phyloP scores from a whole-genome alignment of 1,140 invertebrate genomes.

The Sitophilus oryzae region DNA sequence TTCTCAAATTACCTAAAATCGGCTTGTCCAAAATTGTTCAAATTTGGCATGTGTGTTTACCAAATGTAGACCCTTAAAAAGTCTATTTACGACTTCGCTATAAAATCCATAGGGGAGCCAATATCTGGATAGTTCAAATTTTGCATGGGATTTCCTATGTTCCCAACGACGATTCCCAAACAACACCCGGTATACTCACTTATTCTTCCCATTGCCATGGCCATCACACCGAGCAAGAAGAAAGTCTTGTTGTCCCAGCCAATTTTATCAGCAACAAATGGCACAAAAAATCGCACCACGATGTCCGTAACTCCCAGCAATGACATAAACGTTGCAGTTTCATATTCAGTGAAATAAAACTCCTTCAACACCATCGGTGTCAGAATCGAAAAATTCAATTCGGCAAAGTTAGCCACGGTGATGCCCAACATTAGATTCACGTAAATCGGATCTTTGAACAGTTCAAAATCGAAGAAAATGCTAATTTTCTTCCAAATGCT shows the following conservation, averaged over 20 bases:
- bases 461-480: conserved; percentile 50
- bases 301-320: conserved; percentile 53
- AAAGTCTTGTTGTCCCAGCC: conserved; percentile 60
- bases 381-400: conserved; percentile 61
- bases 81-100: no score
- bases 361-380: conserved; percentile 61
- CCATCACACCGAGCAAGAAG: conserved; percentile 59
- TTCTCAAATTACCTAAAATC: no score
- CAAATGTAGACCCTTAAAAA: no score
- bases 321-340: conserved; percentile 58
- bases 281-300: conserved; percentile 52
- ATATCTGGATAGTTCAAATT: no score
- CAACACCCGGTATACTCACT: no score
- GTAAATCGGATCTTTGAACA: conserved; percentile 53
- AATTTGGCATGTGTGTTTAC: no score
- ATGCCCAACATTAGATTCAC: conserved; percentile 62
- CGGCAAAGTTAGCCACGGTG: conserved; percentile 59
- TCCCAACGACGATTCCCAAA: no score
- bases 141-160: no score
- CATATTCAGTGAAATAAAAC: conserved; percentile 47
- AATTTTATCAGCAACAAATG: conserved; percentile 58
- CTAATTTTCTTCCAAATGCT: conserved; percentile 37
- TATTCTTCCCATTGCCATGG: conserved; percentile 58
- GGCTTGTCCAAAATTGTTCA: no score
- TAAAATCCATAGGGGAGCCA: no score